Base-by-base conservation (phyloP, 92 coral and sea anemone genomes). In the Phymanthus crucifer region DNA sequence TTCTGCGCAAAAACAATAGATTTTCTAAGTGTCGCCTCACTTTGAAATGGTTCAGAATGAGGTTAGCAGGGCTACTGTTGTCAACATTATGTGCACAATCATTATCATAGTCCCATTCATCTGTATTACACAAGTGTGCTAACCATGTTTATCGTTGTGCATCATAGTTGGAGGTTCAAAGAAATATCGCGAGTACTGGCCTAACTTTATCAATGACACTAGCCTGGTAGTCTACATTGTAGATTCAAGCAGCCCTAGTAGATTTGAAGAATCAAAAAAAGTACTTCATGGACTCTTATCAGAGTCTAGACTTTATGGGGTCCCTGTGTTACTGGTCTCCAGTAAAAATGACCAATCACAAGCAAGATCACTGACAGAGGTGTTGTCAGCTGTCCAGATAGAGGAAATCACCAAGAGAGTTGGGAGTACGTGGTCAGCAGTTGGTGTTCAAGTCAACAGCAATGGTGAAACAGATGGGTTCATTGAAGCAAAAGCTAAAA, bases 161-260 rank as follows among this genome's bases (percentile, higher is more conserved):
- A 45, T 69, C 47, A 32, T 47, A 94, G 98, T 94, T 94, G 98
- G 98, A 33, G 98, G 98, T 23, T 79, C 90, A 61, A 91, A 90
- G 66, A 92, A 88, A 71, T 80, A 88, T 47, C 87, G 91, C 48
- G 73, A 84, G 18, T 94, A 93, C 86, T 94, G 98, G 98, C 92
- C 91, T 12, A 94, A 92, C 81, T 94, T 94, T 50, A 85, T 94
- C 31, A 88, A 77, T 13, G 90, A 86, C 32, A 84, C 93, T 33
- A 83, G 76, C 29, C 84, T 90, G 26, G 73, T 92, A 61, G 93
- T 94, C 21, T 94, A 92, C 72, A 84, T 87, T 35, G 88, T 94
- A 24, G 98, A 94, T 83, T 77, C 92, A 23, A 86, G 89, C 69
- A 91, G 84, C 40, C 33, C 89, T 36, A 81, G 76, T 37, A 88